Evolutionary conservation across 2,888 invertebrate genomes (phyloP).

Genomic region (Eretmocerus hayati): DNA sequence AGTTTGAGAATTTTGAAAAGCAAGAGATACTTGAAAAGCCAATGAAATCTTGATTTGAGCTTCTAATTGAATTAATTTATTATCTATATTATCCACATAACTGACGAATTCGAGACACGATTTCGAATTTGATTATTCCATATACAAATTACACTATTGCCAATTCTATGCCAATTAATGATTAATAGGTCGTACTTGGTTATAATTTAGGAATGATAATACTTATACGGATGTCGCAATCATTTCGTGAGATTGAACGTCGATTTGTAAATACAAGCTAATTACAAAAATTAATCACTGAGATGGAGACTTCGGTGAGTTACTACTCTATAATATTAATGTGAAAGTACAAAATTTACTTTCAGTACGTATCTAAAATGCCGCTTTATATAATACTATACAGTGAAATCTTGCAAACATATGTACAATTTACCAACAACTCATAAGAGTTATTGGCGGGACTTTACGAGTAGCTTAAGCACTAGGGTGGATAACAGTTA

Average conservation of each 20-base stretch:
- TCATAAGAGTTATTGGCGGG: slow-evolving; percentile 7
- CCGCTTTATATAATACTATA: slow-evolving; percentile 15
- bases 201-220: slow-evolving; percentile 37
- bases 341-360: slow-evolving; percentile 2
- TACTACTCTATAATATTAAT: slow-evolving; percentile 9
- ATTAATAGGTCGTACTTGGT: slow-evolving; percentile 39
- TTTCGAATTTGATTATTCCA: slow-evolving; percentile 23
- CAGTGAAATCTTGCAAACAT: slow-evolving; percentile 16
- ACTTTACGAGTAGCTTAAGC: slow-evolving; percentile 5
- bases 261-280: slow-evolving; percentile 41
- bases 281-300: slow-evolving; percentile 44
- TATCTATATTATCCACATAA: slow-evolving; percentile 26
- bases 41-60: slow-evolving; percentile 13
- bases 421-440: slow-evolving; percentile 18
- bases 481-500: slow-evolving; percentile 16
- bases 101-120: slow-evolving; percentile 24
- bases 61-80: slow-evolving; percentile 23
- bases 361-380: slow-evolving; percentile 4
- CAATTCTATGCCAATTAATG: slow-evolving; percentile 27
- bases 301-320: slow-evolving; percentile 23
- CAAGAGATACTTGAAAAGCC: slow-evolving; percentile 21
- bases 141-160: slow-evolving; percentile 29
- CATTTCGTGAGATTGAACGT: slow-evolving; percentile 26
- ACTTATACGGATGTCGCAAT: slow-evolving; percentile 27
- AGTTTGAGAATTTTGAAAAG: neutral